Conservation (phyloP, 92 coral and sea anemone genomes). For the Umimayanthus chanpuru region DNA sequence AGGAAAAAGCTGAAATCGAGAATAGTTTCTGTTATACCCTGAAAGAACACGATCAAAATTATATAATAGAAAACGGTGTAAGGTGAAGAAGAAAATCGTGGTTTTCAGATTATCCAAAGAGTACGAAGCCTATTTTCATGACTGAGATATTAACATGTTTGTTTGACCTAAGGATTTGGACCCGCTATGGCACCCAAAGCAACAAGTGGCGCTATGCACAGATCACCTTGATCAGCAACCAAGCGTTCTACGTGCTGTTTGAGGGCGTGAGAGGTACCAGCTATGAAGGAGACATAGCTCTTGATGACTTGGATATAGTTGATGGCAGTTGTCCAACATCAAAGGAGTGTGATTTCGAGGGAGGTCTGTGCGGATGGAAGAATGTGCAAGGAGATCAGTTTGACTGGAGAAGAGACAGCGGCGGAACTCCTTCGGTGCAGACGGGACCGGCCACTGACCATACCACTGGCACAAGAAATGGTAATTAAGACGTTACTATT, state of each 20-base stretch:
- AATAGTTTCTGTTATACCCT: too few species aligned
- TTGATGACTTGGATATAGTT: slow-evolving; percentile 83
- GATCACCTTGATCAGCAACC: slow-evolving; percentile 81
- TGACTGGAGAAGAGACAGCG: slow-evolving; percentile 90
- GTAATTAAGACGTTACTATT: slow-evolving; percentile 33
- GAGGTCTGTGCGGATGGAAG: slow-evolving; percentile 75
- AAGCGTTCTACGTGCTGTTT: slow-evolving; percentile 73
- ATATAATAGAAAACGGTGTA: too few species aligned
- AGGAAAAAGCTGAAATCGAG: too few species aligned
- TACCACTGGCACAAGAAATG: slow-evolving; percentile 92
- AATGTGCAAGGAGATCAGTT: slow-evolving; percentile 84
- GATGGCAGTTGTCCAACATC: slow-evolving; percentile 92
- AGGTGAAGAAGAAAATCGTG: too few species aligned
- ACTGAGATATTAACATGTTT: not conserved
- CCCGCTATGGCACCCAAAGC: slow-evolving; percentile 93
- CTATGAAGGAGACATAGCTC: slow-evolving; percentile 90
- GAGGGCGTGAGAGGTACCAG: slow-evolving; percentile 86
- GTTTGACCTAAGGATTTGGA: slow-evolving; percentile 70
- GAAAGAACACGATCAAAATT: too few species aligned
- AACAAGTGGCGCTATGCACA: slow-evolving; percentile 94
- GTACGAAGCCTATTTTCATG: not conserved
- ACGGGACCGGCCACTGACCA: slow-evolving; percentile 93
- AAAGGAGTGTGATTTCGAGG: slow-evolving; percentile 85
- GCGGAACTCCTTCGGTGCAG: slow-evolving; percentile 79
- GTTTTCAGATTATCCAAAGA: too few species aligned